A percentile compares a stretch with the other conserved stretches of the same genome.
Conservation (phyloP, 2,113 vertebrate species). For the Heterotis niloticus region DNA sequence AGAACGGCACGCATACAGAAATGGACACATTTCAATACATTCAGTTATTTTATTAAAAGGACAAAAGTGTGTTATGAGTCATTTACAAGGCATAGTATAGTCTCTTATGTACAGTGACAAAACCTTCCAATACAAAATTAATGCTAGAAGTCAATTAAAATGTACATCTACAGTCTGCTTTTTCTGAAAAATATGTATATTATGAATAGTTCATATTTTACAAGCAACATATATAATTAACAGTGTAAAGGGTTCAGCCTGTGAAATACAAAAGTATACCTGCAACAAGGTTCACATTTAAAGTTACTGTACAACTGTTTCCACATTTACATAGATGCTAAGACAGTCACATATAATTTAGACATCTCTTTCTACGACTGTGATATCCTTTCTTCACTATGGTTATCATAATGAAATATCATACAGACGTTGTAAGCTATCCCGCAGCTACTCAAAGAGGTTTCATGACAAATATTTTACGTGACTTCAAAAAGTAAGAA, state of each 20-base stretch:
- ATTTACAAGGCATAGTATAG: slow-evolving; percentile 52
- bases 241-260: slow-evolving; percentile 24
- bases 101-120: slow-evolving; percentile 57
- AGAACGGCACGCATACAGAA: neutral
- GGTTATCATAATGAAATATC: slow-evolving; percentile 32
- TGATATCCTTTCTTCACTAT: slow-evolving; percentile 31
- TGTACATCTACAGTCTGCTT: slow-evolving; percentile 18
- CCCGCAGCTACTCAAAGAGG: slow-evolving; percentile 23
- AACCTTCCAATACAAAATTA: slow-evolving; percentile 27
- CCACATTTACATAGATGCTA: slow-evolving; percentile 1
- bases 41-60: slow-evolving; percentile 54
- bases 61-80: slow-evolving; percentile 38
- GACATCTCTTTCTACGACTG: slow-evolving; percentile 58
- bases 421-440: slow-evolving; percentile 40
- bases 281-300: slow-evolving; percentile 44
- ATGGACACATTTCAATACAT: neutral
- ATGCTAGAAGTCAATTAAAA: slow-evolving; percentile 25
- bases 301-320: slow-evolving; percentile 6
- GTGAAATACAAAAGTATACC: slow-evolving; percentile 35
- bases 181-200: slow-evolving; percentile 12
- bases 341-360: slow-evolving; percentile 47
- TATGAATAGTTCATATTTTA: slow-evolving; percentile 31
- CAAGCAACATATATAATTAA: slow-evolving; percentile 38
- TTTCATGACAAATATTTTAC: slow-evolving; percentile 31
- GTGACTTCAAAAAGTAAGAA: slow-evolving; percentile 33